Evolutionary conservation across 2,888 invertebrate species (phyloP).

Genomic region (Conops quadrifasciatus): DNA sequence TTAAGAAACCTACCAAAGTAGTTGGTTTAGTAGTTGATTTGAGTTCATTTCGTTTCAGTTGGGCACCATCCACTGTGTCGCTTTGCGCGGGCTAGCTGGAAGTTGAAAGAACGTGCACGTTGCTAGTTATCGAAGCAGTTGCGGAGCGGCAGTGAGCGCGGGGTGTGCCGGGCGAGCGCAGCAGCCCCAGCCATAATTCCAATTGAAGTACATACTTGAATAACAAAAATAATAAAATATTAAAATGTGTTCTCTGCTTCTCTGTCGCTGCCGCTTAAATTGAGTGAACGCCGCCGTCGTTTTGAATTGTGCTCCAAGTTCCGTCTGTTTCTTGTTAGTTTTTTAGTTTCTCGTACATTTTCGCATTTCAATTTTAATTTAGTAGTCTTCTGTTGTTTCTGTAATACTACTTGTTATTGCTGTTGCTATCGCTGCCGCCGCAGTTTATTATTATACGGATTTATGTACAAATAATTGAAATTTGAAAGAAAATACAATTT

Average conservation of each 20-base stretch:
- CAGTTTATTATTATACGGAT: constrained; percentile 19
- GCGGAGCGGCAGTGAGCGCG: constrained; percentile 4
- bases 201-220: constrained; percentile 30
- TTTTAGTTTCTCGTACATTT: constrained; percentile 25
- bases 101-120: constrained; percentile 24
- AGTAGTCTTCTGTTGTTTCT: constrained; percentile 36
- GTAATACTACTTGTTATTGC: constrained; percentile 31
- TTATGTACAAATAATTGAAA: constrained; percentile 36
- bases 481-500: constrained; percentile 39
- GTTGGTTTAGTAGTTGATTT: constrained; percentile 23
- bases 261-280: constrained; percentile 27
- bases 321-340: constrained; percentile 17
- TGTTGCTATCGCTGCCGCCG: constrained; percentile 17
- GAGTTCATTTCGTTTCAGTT: constrained; percentile 28
- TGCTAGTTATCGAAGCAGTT: constrained; percentile 9
- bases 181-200: constrained; percentile 25
- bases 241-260: constrained; percentile 31
- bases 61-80: constrained; percentile 8
- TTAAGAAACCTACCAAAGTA: constrained; percentile 31
- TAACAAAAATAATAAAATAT: constrained; percentile 35
- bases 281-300: constrained; percentile 26
- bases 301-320: constrained; percentile 16
- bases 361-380: constrained; percentile 39
- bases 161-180: constrained; percentile 8
- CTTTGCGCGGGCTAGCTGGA: neutral